Conservation (phyloP, 2,888 invertebrate genomes). For the Salpingus planirostris region DNA sequence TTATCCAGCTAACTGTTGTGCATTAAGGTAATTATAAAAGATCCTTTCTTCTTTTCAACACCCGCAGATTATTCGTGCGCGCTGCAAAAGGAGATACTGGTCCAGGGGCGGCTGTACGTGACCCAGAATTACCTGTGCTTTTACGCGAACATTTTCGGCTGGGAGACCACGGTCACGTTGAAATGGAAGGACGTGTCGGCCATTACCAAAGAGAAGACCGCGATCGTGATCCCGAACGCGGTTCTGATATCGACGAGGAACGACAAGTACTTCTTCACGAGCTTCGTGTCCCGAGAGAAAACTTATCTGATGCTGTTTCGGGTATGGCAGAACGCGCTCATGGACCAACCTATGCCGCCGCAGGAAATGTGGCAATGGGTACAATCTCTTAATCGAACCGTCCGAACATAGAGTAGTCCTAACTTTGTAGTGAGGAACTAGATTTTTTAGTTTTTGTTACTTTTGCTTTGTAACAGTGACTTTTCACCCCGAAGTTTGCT, state of each 20-base stretch:
- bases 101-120: constrained; percentile 91
- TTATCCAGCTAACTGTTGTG: no score
- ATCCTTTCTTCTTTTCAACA: no score
- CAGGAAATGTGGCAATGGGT: constrained; percentile 87
- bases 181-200: constrained; percentile 86
- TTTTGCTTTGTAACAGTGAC: not conserved
- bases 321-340: constrained; percentile 91
- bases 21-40: no score
- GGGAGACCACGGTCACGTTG: constrained; percentile 83
- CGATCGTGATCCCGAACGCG: constrained; percentile 92
- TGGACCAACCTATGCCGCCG: constrained; percentile 76
- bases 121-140: constrained; percentile 94
- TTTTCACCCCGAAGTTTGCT: no score
- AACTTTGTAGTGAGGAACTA: no score
- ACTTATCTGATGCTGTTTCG: constrained; percentile 91
- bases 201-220: constrained; percentile 92
- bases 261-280: constrained; percentile 88
- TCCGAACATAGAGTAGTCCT: no score
- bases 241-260: constrained; percentile 73
- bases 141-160: constrained; percentile 95
- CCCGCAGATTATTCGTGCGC: constrained; percentile 98
- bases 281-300: constrained; percentile 90
- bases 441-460: no score
- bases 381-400: no score
- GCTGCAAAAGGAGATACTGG: constrained; percentile 88